A percentile compares a stretch with the other conserved stretches of the same genome.
Conservation (phyloP, 2,888 invertebrate genomes). For the Mythimna vitellina region DNA sequence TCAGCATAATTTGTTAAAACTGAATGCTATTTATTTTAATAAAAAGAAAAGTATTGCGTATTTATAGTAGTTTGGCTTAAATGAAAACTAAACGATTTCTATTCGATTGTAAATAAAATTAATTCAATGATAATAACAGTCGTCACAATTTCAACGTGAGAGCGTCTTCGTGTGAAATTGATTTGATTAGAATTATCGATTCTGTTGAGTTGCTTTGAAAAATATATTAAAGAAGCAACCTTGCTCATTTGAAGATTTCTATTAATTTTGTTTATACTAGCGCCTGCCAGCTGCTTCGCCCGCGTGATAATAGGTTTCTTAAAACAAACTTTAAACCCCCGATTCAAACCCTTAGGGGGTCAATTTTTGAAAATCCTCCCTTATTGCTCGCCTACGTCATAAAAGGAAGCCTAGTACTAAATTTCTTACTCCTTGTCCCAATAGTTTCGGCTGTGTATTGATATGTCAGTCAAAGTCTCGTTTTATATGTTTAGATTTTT, state of each 20-base stretch:
- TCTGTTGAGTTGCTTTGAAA: conserved; percentile 11
- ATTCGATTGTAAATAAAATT: conserved; percentile 52
- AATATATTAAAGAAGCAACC: not conserved
- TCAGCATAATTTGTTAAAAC: conserved; percentile 20
- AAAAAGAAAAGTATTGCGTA: conserved; percentile 16
- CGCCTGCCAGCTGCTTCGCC: no score
- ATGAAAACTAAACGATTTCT: conserved; percentile 34
- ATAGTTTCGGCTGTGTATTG: no score
- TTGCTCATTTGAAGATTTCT: not conserved
- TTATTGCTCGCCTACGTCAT: no score
- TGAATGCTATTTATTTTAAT: conserved; percentile 34
- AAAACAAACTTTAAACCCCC: no score
- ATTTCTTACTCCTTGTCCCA: no score
- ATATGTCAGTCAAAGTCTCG: no score
- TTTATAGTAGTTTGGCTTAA: conserved; percentile 19
- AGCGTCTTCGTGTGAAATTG: conserved; percentile 33
- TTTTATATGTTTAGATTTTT: not conserved
- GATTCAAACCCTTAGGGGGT: no score
- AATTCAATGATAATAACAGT: conserved; percentile 52
- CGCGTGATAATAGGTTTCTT: no score
- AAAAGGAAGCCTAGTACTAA: no score
- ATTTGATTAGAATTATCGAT: conserved; percentile 52
- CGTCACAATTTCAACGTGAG: conserved; percentile 28
- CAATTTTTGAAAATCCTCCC: no score
- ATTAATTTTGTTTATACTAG: not conserved